Base-by-base conservation (phyloP, 2,113 vertebrate species). In the Sinocyclocheilus grahami region DNA sequence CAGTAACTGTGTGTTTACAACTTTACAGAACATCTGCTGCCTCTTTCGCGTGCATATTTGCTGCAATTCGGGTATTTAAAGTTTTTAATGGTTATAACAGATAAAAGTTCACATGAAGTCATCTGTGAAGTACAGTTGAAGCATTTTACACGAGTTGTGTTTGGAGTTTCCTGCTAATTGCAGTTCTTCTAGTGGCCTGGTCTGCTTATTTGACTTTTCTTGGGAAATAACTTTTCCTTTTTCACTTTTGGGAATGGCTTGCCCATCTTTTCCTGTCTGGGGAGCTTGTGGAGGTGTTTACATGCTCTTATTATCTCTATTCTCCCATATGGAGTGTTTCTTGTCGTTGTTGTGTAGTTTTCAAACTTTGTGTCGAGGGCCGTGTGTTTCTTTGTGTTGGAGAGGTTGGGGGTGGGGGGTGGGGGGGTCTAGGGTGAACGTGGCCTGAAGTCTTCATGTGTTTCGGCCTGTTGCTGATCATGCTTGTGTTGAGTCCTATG, bases 311-410 rank as follows among this genome's bases (percentile, higher is more conserved):
- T 67, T 30, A 1, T 2, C 39, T 22, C 3, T 74, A 1, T 24
- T 27, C 51, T 22, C 33, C 20, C 30, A 18, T 3, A 53, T 53
- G 10, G n/a, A 2, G 46, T 67, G 24, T 74, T 72, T 84, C 4
- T 55, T 5, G 8, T 24, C 37, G 82, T 71, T 37, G 27, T 74
- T n/a, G 37, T 78, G 63, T n/a, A 65, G 62, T 78, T 72, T 79
- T 10, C 10, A 60, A 84, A 83, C 46, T 84, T 84, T 74, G 69
- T 72, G 69, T 84, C 67, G 63, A 48, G 63, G 82, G 8, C 9
- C 80, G 48, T 83, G 82, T 74, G 53, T 84, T 74, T 74, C 82
- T 83, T 83, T 83, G 82, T 83, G 82, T 83, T 58, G 69, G 24
- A 71, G 77, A 82, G 33, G 58, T 2, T 46, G 62, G 42, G 39